Evolutionary conservation across 1,140 invertebrate species (phyloP).

Genomic region (Lutraria rhynchaena): DNA sequence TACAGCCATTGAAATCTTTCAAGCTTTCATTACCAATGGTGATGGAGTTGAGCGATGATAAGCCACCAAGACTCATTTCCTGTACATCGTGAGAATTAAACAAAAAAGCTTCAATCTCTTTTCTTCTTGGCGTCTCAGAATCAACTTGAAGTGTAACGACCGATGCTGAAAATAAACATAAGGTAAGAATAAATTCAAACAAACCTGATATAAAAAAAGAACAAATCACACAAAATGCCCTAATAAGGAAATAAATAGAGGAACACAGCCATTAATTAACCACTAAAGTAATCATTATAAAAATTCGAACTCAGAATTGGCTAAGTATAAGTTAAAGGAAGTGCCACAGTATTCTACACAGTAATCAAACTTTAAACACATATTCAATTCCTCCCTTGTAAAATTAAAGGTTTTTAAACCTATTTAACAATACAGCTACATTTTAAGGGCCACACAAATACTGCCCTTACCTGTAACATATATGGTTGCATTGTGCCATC

Average conservation of each 20-base stretch:
- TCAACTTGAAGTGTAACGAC: constrained; percentile 14
- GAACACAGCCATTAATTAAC: no score
- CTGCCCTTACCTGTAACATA: constrained; percentile 58
- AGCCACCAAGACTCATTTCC: constrained; percentile 67
- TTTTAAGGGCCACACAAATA: not conserved
- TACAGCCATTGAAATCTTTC: constrained; percentile 91
- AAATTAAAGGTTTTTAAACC: no score
- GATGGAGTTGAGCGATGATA: constrained; percentile 13
- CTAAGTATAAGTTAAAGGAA: no score
- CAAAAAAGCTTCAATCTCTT: constrained; percentile 4
- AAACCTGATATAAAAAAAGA: not conserved
- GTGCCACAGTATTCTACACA: no score
- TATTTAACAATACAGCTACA: not conserved
- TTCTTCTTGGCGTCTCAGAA: not conserved
- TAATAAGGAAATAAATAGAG: no score
- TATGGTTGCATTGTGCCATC: constrained; percentile 76
- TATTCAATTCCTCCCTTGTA: no score
- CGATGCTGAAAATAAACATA: constrained; percentile 5
- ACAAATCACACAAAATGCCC: no score
- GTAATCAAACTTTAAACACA: no score
- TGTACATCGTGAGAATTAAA: constrained; percentile 69
- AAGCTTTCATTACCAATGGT: constrained; percentile 39
- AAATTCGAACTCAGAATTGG: no score
- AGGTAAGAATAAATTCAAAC: not conserved
- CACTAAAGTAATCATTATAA: no score